Base-by-base conservation (phyloP, 2,888 invertebrate species). In the Euzophera pinguis region DNA sequence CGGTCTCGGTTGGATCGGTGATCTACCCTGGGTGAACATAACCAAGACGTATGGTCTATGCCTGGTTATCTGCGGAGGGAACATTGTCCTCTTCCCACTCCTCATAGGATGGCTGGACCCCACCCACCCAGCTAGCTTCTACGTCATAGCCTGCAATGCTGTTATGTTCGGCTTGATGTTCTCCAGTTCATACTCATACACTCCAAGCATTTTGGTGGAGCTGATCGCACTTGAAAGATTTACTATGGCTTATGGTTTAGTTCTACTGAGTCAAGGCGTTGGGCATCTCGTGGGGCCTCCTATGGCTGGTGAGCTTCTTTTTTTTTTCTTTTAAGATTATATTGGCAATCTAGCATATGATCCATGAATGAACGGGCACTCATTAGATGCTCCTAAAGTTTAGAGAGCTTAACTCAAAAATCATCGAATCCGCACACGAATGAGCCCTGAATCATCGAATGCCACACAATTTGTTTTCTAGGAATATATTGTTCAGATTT, bases 241-340 rank as follows among this genome's bases (percentile, higher is more conserved):
- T 77, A 97, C 98, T 7, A 96, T 95, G 83, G 98, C 97, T 14
- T 99, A 98, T 78, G 98, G 98, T 10, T 85, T 99, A 63, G 94
- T 96, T 61, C 90, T 98, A 61, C 86, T 99, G 54, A 95, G 97
- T 60, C 98, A 98, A 83, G 99, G 99, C 12, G 91, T 98, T 62
- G 98, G 98, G 45, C 97, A 97, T 89, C 92, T 98, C 47, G 88
- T 96, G 56, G 99, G 98, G 57, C 98, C 99, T 5, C 97, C 98
- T n/a, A 90, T 98, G 67, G 98, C 97, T 74, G 98, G 98, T 93
- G 59, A 78, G 81, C 70, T 32, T 22, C 16, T 32, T 41, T 7
- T 43, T 6, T 10, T 32, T 32, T 32, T 7, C 10, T 10, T 32
- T 7, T 32, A 4, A 32, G 7, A 8, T n/a, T n/a, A n/a, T n/a